A percentile compares a stretch with the other conserved stretches of the same genome.
These are phyloP conservation scores for Platichthys flesus DNA, from an alignment of 2,113 vertebrate genomes.

Conservation along the genomic window DNA sequence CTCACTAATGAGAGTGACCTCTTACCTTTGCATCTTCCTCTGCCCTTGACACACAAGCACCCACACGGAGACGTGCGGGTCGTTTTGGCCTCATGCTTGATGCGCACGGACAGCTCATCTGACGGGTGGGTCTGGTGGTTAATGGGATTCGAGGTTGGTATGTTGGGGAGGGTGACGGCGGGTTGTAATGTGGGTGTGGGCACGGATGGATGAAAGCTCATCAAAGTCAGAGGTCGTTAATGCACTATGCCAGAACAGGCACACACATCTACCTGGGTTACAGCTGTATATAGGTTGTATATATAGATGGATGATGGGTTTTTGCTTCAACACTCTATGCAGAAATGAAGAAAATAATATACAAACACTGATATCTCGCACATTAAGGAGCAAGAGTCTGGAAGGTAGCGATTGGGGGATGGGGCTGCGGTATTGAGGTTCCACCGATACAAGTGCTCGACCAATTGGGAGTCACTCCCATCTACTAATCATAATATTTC, in stretches of 20 bases:
- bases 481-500: too few relatives aligned
- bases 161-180: background rate
- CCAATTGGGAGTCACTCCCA: too few relatives aligned
- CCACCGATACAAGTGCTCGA: too few relatives aligned
- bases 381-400: too few relatives aligned
- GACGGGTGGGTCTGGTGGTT: background rate
- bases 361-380: too few relatives aligned
- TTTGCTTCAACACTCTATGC: too few relatives aligned
- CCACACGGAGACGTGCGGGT: background rate
- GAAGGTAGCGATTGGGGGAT: too few relatives aligned
- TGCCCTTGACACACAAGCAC: conserved; percentile 14
- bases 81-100: conserved; percentile 29
- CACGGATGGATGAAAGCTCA: background rate
- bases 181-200: background rate
- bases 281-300: background rate
- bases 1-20: conserved; percentile 59
- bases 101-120: conserved; percentile 43
- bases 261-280: background rate
- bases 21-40: conserved; percentile 32
- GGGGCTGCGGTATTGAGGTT: too few relatives aligned
- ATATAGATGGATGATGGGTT: too few relatives aligned
- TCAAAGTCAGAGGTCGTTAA: background rate
- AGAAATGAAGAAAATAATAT: too few relatives aligned
- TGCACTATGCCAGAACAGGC: background rate
- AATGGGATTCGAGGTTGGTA: background rate